Evolutionary conservation across 2,113 vertebrate genomes (phyloP), one percentile per base, ranked within the genome.

Genomic region (Engystomops pustulosus): DNA sequence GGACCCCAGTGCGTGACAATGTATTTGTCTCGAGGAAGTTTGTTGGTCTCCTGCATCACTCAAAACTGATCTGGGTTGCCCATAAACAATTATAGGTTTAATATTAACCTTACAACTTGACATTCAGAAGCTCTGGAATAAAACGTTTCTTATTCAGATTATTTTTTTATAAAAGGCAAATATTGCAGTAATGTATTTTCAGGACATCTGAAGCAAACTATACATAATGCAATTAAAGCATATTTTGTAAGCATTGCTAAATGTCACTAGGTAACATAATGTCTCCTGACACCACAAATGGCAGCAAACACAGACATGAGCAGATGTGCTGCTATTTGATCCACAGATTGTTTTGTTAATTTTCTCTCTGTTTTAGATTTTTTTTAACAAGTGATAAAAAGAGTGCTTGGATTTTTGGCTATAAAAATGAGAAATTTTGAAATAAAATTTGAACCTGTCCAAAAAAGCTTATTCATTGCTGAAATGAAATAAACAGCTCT

Each of bases 181-280:
- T 27, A 11, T 30, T 62, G 10, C 53, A 27, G 27, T 25, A 60
- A 12, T 25, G n/a, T 30, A 62, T 27, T 30, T 62, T 15, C 12
- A 62, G 3, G 60, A 20, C 15, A 18, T 8, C 62, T 67, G 32
- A 36, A 67, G 17, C 32, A 67, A 67, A 67, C 62, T 34, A 65
- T 18, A 67, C 17, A 34, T 34, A 36, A 67, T 67, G 7, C 27
- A 36, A 34, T 67, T 34, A 67, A 34, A 67, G 15, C 2, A 67
- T 67, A 36, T 67, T 67, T 67, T 67, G 62, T 34, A 67, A 67
- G 15, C 62, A 67, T 34, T 65, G 30, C 32, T 34, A 67, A 34
- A 34, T 34, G 30, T 67, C 30, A 67, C 30, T 34, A 67, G 62
- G 62, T 67, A 67, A 67, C 62, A 67, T 67, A 20, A 34, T 20